These are phyloP conservation scores for Pemphredon lugubris DNA, from an alignment of 2,888 invertebrate species.

Conservation along the genomic window DNA sequence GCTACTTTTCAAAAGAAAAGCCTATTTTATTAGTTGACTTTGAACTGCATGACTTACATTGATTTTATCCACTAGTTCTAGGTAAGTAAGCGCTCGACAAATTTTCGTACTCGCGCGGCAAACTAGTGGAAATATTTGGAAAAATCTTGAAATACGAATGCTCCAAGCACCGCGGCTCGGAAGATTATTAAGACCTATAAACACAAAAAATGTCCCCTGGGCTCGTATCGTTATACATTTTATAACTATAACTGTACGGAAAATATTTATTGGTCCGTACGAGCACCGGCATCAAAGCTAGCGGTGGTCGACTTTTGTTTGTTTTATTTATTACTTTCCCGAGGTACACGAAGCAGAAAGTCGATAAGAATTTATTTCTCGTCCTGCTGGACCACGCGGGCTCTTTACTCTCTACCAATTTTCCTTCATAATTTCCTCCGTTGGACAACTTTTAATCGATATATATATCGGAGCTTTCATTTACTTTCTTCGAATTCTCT, in stretches of 20 bases:
- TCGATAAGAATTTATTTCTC: constrained; percentile 59
- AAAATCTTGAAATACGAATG: too few relatives aligned
- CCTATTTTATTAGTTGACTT: too few relatives aligned
- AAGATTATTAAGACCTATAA: constrained; percentile 14
- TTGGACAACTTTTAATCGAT: not conserved
- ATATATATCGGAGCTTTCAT: not conserved
- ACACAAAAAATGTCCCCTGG: not conserved
- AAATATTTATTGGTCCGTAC: constrained; percentile 58
- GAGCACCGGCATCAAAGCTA: not conserved
- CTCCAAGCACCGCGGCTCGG: not conserved
- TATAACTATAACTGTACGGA: constrained; percentile 40
- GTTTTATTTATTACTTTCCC: constrained; percentile 50
- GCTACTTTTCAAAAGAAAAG: too few relatives aligned
- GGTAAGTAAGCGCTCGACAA: too few relatives aligned
- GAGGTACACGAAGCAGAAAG: constrained; percentile 41
- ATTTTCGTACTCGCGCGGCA: too few relatives aligned
- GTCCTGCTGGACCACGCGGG: constrained; percentile 13
- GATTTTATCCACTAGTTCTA: too few relatives aligned
- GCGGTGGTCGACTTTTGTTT: constrained; percentile 35
- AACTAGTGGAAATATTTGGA: too few relatives aligned
- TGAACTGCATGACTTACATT: too few relatives aligned
- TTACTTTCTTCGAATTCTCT: not conserved
- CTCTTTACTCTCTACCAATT: constrained; percentile 9
- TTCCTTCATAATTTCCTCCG: constrained; percentile 26
- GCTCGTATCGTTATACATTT: constrained; percentile 10